Evolutionary conservation across 2,797 vertebrate genomes (phyloP), one percentile per base, ranked within the genome.

Genomic region (Aphelocoma californica): DNA sequence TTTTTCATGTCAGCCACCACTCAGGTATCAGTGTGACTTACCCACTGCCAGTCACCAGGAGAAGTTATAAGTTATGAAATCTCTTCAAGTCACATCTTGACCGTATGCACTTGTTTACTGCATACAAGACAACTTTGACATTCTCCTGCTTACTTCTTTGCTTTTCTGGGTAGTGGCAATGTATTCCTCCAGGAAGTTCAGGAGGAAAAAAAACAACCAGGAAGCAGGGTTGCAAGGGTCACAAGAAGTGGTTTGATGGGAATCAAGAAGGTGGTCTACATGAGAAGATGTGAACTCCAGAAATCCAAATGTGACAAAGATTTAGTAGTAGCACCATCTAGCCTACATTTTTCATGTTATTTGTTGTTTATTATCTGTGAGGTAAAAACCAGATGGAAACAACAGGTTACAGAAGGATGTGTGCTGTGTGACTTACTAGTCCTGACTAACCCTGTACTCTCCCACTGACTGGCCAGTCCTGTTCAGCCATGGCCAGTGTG

Each of bases 331-430:
- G 24, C 28, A 66, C 15, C 16, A 42, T 28, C n/a, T 34, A 29
- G 21, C 23, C 19, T 60, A 9, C 10, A 34, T 90, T 81, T 92
- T 88, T 73, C 44, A 60, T 72, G 32, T 45, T 81, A 61, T 45
- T 42, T 85, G 34, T 90, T 91, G 23, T 74, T 70, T 82, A 74
- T 81, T 62, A 81, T 53, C 38, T 60, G 18, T 20, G 50, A 90
- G 84, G 95, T 72, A 38, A 65, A 95, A 95, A 77, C 1, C 69
- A 92, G 28, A 36, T 88, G 67, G 65, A 71, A 92, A 82, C 50
- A 89, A 56, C 18, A 42, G 15, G 28, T 47, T 88, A 25, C n/a
- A 70, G 54, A 57, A 74, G 67, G 75, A 75, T 9, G 5, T 16
- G 16, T 53, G n/a, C 61, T 87, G 31, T n/a, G 28, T 36, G 42